Base-by-base conservation (phyloP, 1,140 invertebrate species). In the Agrypnia vestita region DNA sequence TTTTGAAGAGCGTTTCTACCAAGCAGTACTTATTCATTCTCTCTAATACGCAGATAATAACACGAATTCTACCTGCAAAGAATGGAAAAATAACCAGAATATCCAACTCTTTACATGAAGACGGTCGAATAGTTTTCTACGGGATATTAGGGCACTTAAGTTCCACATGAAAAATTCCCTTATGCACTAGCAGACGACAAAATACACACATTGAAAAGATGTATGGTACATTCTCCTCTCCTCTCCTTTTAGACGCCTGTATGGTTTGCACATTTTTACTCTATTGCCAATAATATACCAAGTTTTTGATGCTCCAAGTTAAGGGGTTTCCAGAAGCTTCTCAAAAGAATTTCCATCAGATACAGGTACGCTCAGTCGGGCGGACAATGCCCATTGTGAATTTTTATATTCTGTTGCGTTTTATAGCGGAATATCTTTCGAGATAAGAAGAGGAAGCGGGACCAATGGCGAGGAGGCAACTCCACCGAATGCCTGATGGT, bases 381-480 rank as follows among this genome's bases (percentile, higher is more conserved):
- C 80, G 80, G 80, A 81, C 80, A 81, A 81, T 78, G 80, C 80
- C 80, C 80, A 78, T 81, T 81, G 76, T 81, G 80, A 61, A 81
- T 51, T 81, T 81, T 81, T 81, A 81, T 81, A 78, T 81, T 81
- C 80, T 76, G 69, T 78, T 81, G 69, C 80, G 76, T 81, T 81
- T 81, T 81, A 78, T 61, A 56, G 80, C 67, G 55, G 64, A 35
- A 71, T 79, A 67, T 78, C n/a, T 81, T 11, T 17, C 19, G 7
- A 74, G 76, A 78, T 78, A 78, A 78, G 67, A 15, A 12, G 56
- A 73, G 13, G 71, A 13, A 76, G 43, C 8, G 6, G 6, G 13
- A 47, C 46, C 46, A 21, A 6, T 71, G 49, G n/a, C 17, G 62
- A 11, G 46, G 49, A 25, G 67, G 49, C 44, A 44, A 19, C 67